Base-by-base conservation (phyloP, 2,888 invertebrate genomes). In the Boloria euphrosyne region DNA sequence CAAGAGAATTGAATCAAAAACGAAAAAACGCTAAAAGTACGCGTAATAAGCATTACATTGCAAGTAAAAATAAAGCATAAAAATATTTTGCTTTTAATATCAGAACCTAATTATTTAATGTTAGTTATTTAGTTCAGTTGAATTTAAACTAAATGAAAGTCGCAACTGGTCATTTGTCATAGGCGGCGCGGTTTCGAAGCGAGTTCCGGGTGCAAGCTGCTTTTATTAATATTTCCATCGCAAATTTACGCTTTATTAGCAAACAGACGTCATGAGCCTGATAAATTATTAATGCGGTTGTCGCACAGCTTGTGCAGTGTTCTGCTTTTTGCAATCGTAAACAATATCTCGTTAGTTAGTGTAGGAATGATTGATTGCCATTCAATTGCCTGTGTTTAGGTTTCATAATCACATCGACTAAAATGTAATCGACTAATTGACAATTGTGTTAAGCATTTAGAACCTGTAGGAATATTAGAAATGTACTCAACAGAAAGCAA, bases 241-340 rank as follows among this genome's bases (percentile, higher is more conserved):
- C 83, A 87, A 90, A 89, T 88, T 87, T 83, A 83, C 87, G 91
- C 89, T 91, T 91, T 92, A 92, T 92, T 92, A 91, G 91, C 89
- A 90, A 91, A 91, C 91, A 90, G 86, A 86, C 88, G 91, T 92
- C 91, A 90, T 89, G 86, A 78, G 90, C 87, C 89, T 90, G 90
- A 91, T 91, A 91, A 91, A 91, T 92, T 92, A 92, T 92, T 90
- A 91, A 92, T 90, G 91, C 85, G 91, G 91, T 89, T 79, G 78
- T 78, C 74, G 81, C 85, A 76, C 89, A 86, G 90, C 85, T 83
- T 88, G 80, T 83, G 82, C 80, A 81, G 83, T 80, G 82, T 83
- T 76, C 74, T 74, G 72, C 80, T 82, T 81, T 89, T 89, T 88
- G 85, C 83, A 68, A 71, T 71, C 71, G 66, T 70, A 73, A 70